Conservation (phyloP, 2,888 invertebrate species). For the Apodemia mormo region DNA sequence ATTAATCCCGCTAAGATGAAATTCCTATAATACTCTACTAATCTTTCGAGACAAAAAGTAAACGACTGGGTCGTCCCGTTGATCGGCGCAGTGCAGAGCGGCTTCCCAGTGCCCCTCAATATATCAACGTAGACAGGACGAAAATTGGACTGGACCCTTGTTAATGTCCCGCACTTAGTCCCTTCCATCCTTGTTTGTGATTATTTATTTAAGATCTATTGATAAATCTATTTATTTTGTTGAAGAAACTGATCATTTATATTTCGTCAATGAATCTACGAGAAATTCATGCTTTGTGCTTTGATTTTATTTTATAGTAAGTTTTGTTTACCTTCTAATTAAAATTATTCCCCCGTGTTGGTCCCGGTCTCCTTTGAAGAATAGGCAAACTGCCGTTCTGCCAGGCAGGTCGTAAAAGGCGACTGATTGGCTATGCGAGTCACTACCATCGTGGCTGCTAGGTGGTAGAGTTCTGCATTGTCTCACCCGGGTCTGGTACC, state of each 20-base stretch:
- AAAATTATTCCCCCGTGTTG: too few relatives aligned
- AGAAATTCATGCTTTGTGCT: not conserved
- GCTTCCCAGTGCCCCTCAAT: slow-evolving; percentile 69
- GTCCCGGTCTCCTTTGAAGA: too few relatives aligned
- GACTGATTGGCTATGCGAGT: too few relatives aligned
- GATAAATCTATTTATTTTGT: slow-evolving; percentile 48
- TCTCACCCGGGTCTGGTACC: too few relatives aligned
- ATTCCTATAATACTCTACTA: not conserved
- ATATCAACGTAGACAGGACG: slow-evolving; percentile 79
- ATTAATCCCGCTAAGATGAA: not conserved
- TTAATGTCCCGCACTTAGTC: slow-evolving; percentile 77
- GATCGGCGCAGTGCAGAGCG: slow-evolving; percentile 10
- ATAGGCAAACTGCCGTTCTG: too few relatives aligned
- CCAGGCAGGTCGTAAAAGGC: too few relatives aligned
- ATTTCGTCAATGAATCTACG: not conserved
- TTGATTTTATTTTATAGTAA: too few relatives aligned
- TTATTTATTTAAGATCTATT: slow-evolving; percentile 76
- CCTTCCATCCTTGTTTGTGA: slow-evolving; percentile 71
- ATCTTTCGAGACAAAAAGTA: slow-evolving; percentile 17
- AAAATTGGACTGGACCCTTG: slow-evolving; percentile 81
- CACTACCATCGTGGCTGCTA: too few relatives aligned
- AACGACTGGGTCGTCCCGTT: slow-evolving; percentile 13
- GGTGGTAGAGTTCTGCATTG: too few relatives aligned
- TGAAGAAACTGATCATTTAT: slow-evolving; percentile 12
- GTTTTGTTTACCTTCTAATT: too few relatives aligned